phyloP scores from a whole-genome alignment of 1,140 invertebrate genomes.

The Leucophenga varia region DNA sequence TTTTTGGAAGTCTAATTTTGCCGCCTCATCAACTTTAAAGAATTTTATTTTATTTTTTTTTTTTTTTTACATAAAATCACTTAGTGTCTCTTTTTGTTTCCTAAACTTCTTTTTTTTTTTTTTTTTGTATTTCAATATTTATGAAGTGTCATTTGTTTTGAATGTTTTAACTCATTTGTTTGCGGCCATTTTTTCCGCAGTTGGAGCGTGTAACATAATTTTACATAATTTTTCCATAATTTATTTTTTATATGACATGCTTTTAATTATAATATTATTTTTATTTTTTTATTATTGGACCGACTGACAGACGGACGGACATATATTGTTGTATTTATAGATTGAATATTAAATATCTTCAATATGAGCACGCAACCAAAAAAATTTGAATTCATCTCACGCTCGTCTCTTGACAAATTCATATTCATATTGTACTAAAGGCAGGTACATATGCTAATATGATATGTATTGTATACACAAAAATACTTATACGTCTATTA shows the following conservation, averaged over 20 bases:
- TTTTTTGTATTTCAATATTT: too few species aligned
- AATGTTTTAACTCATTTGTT: constrained; percentile 27
- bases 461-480: too few species aligned
- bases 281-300: not conserved
- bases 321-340: too few species aligned
- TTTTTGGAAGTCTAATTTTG: not conserved
- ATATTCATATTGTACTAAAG: too few species aligned
- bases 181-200: constrained; percentile 23
- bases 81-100: constrained; percentile 43
- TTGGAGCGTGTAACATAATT: constrained; percentile 42
- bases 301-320: not conserved
- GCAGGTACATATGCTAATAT: too few species aligned
- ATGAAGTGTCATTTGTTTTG: constrained; percentile 41
- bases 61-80: constrained; percentile 10
- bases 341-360: too few species aligned
- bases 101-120: too few species aligned
- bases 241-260: constrained; percentile 34
- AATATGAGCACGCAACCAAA: too few species aligned
- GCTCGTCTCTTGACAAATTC: too few species aligned
- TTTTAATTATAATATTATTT: constrained; percentile 36
- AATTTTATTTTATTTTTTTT: not conserved
- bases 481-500: too few species aligned
- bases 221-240: constrained; percentile 44
- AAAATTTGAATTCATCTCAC: too few species aligned
- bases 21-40: too few species aligned